Conservation (phyloP, 2,888 invertebrate species). For the Machimus rusticus region DNA sequence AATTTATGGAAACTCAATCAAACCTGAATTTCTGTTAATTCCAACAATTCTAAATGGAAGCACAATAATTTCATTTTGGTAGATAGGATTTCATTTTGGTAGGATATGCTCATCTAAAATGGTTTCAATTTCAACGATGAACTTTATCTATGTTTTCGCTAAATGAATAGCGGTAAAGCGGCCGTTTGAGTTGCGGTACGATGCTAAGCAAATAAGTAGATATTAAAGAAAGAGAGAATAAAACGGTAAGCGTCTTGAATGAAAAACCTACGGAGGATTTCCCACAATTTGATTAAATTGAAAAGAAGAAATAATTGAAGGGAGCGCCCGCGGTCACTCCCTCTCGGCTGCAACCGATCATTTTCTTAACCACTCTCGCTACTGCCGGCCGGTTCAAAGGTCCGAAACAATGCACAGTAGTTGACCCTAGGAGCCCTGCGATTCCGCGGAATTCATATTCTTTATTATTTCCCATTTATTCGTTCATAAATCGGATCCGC, state of each 20-base stretch:
- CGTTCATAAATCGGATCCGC: background rate
- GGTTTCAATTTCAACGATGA: background rate
- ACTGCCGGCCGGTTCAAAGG: background rate
- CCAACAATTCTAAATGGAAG: no score
- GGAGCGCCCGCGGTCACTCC: background rate
- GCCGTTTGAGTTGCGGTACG: background rate
- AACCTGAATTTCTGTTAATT: no score
- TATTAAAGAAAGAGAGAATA: background rate
- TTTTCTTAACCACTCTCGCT: conserved; percentile 5
- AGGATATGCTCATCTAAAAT: background rate
- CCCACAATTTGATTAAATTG: background rate
- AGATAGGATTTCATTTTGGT: no score
- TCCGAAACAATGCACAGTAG: conserved; percentile 17
- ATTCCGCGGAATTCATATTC: conserved; percentile 1
- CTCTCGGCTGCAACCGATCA: background rate
- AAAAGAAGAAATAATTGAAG: background rate
- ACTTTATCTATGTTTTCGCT: background rate
- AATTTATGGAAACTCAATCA: no score
- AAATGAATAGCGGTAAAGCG: background rate
- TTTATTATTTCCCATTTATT: conserved; percentile 11
- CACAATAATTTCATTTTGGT: no score
- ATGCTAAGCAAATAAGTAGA: background rate
- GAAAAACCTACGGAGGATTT: background rate
- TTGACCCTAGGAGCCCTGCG: conserved; percentile 12
- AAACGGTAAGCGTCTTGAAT: background rate